phyloP scores from a whole-genome alignment of 2,888 invertebrate genomes.

The Charanyca ferruginea region DNA sequence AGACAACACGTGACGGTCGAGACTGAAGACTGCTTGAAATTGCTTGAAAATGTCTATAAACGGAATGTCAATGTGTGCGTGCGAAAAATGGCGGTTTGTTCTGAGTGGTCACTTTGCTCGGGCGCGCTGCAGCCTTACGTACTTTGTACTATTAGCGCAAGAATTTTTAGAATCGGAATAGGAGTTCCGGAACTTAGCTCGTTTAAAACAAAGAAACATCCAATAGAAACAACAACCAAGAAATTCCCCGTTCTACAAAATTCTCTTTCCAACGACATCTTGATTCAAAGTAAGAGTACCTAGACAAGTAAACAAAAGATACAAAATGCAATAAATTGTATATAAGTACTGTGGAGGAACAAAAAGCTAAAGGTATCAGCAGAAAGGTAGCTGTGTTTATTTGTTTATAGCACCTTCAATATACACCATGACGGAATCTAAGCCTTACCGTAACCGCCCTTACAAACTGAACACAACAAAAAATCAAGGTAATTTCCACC shows the following conservation, averaged over 20 bases:
- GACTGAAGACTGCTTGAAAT: too few relatives aligned
- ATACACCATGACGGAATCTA: slow-evolving; percentile 62
- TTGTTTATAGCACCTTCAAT: slow-evolving; percentile 72
- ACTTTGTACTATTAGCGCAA: too few relatives aligned
- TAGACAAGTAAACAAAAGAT: slow-evolving; percentile 30
- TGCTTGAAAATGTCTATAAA: too few relatives aligned
- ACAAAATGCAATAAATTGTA: slow-evolving; percentile 57
- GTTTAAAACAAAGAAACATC: too few relatives aligned
- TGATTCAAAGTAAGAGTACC: not conserved
- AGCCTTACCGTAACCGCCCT: slow-evolving; percentile 49
- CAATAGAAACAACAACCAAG: too few relatives aligned
- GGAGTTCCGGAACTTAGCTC: too few relatives aligned
- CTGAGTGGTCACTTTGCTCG: too few relatives aligned
- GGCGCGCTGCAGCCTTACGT: too few relatives aligned
- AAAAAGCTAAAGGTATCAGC: slow-evolving; percentile 49
- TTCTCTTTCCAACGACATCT: not conserved
- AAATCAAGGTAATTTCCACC: slow-evolving; percentile 12
- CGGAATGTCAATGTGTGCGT: too few relatives aligned
- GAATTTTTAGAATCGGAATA: too few relatives aligned
- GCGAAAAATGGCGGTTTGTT: too few relatives aligned
- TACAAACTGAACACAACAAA: slow-evolving; percentile 20
- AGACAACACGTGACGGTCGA: too few relatives aligned
- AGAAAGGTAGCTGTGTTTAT: slow-evolving; percentile 63
- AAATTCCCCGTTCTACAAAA: not conserved
- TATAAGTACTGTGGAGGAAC: slow-evolving; percentile 27